These are phyloP conservation scores for Cygnus atratus DNA, from an alignment of 2,113 vertebrate genomes.

Conservation along the genomic window DNA sequence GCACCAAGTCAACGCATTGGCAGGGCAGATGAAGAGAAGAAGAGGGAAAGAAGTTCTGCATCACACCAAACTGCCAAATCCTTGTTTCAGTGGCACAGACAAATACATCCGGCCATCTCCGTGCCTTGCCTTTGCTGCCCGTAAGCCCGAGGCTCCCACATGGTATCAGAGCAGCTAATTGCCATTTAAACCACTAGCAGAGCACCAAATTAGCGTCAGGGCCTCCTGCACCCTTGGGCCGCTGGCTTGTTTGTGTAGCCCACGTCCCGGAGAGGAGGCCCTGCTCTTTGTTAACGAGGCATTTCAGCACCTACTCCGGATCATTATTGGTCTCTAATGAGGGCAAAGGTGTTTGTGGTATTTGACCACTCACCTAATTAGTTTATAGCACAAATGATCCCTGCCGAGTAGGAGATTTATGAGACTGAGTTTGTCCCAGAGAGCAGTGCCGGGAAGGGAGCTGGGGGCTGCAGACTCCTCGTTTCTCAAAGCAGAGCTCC, in stretches of 20 bases:
- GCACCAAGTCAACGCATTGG: neutral
- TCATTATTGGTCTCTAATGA: neutral
- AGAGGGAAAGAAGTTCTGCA: neutral
- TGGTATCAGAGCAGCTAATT: neutral
- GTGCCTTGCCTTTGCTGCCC: neutral
- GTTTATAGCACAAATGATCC: neutral
- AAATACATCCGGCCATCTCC: neutral
- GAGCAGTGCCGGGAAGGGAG: neutral
- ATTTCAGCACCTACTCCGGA: neutral
- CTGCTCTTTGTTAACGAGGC: neutral
- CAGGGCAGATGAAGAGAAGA: neutral
- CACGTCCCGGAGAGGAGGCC: neutral
- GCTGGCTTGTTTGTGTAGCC: neutral
- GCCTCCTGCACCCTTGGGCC: neutral
- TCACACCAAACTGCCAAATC: neutral
- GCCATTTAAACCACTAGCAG: neutral
- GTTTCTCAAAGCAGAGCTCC: neutral
- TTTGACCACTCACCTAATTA: conserved; percentile 2
- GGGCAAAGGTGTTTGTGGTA: neutral
- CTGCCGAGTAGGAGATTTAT: neutral
- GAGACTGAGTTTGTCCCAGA: neutral
- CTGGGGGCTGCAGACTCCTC: neutral
- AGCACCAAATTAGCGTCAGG: neutral
- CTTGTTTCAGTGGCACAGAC: neutral
- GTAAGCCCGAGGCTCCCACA: neutral